Conservation (phyloP, 92 coral and sea anemone genomes). For the Actinostola sp. region DNA sequence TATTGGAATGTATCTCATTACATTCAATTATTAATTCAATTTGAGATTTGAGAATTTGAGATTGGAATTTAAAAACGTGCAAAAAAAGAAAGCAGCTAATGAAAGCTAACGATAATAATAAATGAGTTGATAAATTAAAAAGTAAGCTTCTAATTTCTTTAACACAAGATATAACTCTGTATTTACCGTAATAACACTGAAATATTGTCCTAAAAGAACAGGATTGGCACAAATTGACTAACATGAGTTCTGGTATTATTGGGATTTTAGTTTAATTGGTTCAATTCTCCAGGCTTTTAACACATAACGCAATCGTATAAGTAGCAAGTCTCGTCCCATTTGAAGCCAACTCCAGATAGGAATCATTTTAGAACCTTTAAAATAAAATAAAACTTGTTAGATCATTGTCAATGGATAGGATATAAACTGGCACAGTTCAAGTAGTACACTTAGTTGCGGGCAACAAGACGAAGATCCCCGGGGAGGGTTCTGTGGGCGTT, state of each 20-base stretch:
- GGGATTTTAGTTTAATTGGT: conserved; percentile 70
- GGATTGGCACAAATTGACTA: too few relatives aligned
- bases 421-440: neutral
- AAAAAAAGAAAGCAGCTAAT: too few relatives aligned
- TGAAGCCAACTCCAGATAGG: conserved; percentile 99
- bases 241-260: too few relatives aligned
- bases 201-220: too few relatives aligned
- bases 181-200: too few relatives aligned
- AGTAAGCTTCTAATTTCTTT: neutral
- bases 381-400: neutral
- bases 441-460: too few relatives aligned
- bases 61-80: too few relatives aligned
- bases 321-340: conserved; percentile 93
- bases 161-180: neutral
- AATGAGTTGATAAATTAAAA: conserved; percentile 24
- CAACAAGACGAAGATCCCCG: too few relatives aligned
- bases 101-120: too few relatives aligned
- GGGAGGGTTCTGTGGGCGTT: too few relatives aligned
- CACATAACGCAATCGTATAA: conserved; percentile 88
- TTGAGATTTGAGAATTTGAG: neutral
- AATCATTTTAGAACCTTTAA: conserved; percentile 91
- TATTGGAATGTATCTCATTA: neutral
- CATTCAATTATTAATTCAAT: neutral
- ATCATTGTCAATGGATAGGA: neutral
- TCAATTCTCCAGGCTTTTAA: conserved; percentile 95